Percentiles rank a stretch among this genome's conserved stretches.
Evolutionary conservation across 1,140 invertebrate species (phyloP).

Genomic region (Oreohelix idahoensis): DNA sequence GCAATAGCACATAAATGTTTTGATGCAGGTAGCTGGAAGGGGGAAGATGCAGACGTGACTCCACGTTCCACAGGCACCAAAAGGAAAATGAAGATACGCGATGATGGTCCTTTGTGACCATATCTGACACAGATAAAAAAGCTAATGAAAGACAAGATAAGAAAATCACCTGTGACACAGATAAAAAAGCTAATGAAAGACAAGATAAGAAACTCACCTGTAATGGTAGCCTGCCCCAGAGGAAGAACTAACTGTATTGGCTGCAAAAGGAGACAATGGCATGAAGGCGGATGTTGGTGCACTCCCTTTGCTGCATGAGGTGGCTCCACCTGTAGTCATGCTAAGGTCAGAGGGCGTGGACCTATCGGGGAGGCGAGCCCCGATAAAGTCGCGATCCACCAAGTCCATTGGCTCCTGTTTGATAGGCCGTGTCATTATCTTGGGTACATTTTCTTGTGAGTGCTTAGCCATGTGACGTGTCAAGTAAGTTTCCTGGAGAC

Average conservation of each 20-base stretch:
- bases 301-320: constrained; percentile 35
- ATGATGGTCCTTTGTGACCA: too few relatives aligned
- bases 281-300: constrained; percentile 66
- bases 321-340: constrained; percentile 1
- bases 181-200: too few relatives aligned
- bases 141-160: too few relatives aligned
- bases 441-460: constrained; percentile 63
- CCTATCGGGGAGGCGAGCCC: constrained; percentile 68
- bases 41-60: too few relatives aligned
- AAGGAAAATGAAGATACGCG: too few relatives aligned
- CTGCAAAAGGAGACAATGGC: constrained; percentile 65
- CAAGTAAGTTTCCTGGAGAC: constrained; percentile 89
- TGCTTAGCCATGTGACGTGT: constrained; percentile 99
- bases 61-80: too few relatives aligned
- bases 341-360: constrained; percentile 53
- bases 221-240: constrained; percentile 41
- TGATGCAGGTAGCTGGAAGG: too few relatives aligned
- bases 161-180: too few relatives aligned
- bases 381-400: constrained; percentile 50
- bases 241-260: constrained; percentile 55
- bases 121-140: too few relatives aligned
- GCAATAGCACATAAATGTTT: too few relatives aligned
- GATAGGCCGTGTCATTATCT: constrained; percentile 59
- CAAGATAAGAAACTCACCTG: constrained; percentile 35
- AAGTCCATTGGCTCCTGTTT: constrained; percentile 69